Conservation (phyloP, 2,797 vertebrate species). For the Uromys caudimaculatus region DNA sequence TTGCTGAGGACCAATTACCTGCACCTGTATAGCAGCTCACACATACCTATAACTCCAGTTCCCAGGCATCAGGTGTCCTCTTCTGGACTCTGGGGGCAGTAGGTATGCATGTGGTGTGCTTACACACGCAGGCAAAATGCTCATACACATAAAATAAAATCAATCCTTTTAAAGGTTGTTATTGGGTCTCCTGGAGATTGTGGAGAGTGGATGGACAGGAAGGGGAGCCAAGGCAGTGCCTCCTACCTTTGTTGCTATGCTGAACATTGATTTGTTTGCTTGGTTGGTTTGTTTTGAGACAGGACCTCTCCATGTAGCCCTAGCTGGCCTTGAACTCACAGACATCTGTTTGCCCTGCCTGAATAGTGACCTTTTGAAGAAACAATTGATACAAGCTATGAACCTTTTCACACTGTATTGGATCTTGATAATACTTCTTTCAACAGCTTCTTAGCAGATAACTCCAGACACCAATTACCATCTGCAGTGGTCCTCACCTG, state of each 20-base stretch:
- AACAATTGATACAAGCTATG: background rate
- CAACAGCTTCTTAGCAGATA: background rate
- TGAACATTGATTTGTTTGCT: background rate
- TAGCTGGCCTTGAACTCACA: background rate
- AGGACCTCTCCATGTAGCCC: background rate
- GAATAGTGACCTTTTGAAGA: background rate
- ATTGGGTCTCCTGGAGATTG: background rate
- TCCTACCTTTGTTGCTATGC: background rate
- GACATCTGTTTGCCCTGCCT: background rate
- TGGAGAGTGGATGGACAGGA: background rate
- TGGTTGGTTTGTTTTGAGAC: background rate
- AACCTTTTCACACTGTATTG: background rate
- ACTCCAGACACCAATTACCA: background rate
- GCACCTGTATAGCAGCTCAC: background rate
- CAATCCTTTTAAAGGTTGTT: background rate
- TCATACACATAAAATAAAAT: background rate
- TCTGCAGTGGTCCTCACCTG: background rate
- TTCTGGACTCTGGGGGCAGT: background rate
- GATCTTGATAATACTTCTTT: background rate
- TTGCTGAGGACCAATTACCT: background rate
- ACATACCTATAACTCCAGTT: background rate
- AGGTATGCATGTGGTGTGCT: background rate
- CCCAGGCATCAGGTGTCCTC: background rate
- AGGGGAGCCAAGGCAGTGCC: background rate
- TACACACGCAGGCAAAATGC: background rate